Base-by-base conservation (phyloP, 2,797 vertebrate species). In the Odontamblyopus lacepedii region DNA sequence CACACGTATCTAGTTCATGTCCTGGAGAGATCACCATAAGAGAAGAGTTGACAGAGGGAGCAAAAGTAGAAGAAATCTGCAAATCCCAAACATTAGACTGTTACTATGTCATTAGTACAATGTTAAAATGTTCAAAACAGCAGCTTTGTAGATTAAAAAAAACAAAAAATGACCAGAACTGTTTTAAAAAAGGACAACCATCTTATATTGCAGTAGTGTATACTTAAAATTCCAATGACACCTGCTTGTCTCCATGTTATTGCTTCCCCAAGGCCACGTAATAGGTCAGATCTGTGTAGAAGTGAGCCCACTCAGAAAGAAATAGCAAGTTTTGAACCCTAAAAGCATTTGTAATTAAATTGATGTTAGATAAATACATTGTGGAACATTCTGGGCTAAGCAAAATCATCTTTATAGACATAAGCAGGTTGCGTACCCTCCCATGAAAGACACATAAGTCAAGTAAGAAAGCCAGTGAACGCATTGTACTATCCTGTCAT, bases 11-110 rank as follows among this genome's bases (percentile, higher is more conserved):
- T 56, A 6, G 4, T 62, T 32, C 8, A 61, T n/a, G 19, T 63
- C 62, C 62, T 63, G 62, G 32, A 66, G 44, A 32, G 61, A 60
- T 51, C 19, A 62, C 44, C 6, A 12, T 13, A 63, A 63, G 32
- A 63, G 61, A 61, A 29, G 27, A 30, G 62, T 26, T 7, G 62
- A 63, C 62, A 63, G 62, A 63, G 35, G 19, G 19, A 41, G 62
- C 32, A 44, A 63, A 35, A 63, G 32, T 18, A 16, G 11, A 59
- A 15, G 23, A 59, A 30, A 29, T 29, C 59, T 30, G 59, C 59
- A 61, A 61, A 61, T 16, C 15, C 16, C 59, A 18, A 6, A 30
- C 6, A 6, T 61, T 30, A 61, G 16, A 61, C 16, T 61, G 59
- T 30, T 6, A 61, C 18, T 6, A 27, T 15, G 57, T 13, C 3